Evolutionary conservation across 1,140 invertebrate species (phyloP), one percentile per base, ranked within the genome.

Genomic region (Drosophila tsacasi): DNA sequence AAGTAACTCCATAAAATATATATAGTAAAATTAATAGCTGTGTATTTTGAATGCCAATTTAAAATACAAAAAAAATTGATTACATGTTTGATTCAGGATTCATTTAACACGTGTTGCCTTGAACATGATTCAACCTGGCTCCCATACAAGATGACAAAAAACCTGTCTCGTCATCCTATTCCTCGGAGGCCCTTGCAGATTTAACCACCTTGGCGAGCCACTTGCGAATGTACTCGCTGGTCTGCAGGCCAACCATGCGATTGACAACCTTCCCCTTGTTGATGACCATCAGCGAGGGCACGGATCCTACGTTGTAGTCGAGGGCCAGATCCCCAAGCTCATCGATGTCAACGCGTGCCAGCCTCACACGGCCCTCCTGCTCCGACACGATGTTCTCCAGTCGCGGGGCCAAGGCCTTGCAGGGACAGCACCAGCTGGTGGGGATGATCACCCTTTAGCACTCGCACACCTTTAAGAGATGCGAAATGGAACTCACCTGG

Each of bases 301-400:
- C 97, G 30, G 97, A 96, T 47, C 95, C 95, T 19, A 95, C 97
- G 86, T 97, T 95, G 94, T 98, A 98, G 94, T 98, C 96, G 50
- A 97, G 93, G 21, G 98, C 97, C 23, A 98, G 93, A 80, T 98
- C 97, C 27, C 96, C 96, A 76, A 97, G 94, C 86, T 98, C 96
- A 94, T 99, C 98, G 81, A 99, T 97, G 92, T 99, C 98, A 21
- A 93, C 97, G 94, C 98, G 99, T 0, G 98, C 98, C 59, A 99
- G 92, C 47, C 96, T 93, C 49, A 99, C 95, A 93, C 97, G 96
- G 7, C 97, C 97, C 76, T 96, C 95, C 66, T 96, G 96, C 79
- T 97, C 96, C 6, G 95, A 95, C 59, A 99, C 95, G 19, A 98
- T 95, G 40, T 95, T 95, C 93, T 99, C 98, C 52, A 99, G 94